Conservation (phyloP, 2,797 vertebrate genomes). For the Gymnopithys bicolor region DNA sequence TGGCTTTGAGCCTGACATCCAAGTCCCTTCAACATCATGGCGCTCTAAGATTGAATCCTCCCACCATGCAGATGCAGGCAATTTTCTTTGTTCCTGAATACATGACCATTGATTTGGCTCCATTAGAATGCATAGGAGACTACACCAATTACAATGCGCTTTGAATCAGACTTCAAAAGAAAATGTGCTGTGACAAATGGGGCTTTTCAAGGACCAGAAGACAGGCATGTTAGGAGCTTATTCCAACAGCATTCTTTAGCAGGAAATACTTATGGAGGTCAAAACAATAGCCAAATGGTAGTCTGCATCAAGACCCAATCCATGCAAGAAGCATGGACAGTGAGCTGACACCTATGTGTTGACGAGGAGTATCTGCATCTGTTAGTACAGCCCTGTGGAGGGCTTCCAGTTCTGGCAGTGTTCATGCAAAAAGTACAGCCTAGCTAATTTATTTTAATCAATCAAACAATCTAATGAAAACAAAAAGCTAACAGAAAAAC, state of each 20-base stretch:
- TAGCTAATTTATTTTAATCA: background rate
- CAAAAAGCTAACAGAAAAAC: background rate
- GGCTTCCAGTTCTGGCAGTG: background rate
- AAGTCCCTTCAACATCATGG: background rate
- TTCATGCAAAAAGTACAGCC: background rate
- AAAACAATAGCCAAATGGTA: background rate
- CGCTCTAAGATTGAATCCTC: slow-evolving; percentile 4
- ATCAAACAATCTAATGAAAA: background rate
- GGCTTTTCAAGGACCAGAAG: slow-evolving; percentile 15
- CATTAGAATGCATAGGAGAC: slow-evolving; percentile 50
- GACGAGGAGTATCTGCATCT: background rate
- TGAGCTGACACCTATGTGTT: background rate
- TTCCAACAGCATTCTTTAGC: background rate
- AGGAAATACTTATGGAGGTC: background rate
- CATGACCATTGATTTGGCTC: slow-evolving; percentile 1
- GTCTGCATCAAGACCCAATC: background rate
- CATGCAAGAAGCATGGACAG: background rate
- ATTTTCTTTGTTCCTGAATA: background rate
- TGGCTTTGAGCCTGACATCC: background rate
- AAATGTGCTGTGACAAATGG: slow-evolving; percentile 33
- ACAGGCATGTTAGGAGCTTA: background rate
- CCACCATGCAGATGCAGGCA: slow-evolving; percentile 38
- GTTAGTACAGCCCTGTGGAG: background rate
- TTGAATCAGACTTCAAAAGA: slow-evolving; percentile 39
- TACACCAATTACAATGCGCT: slow-evolving; percentile 15